Evolutionary conservation across 2,888 invertebrate genomes (phyloP), one percentile per base, ranked within the genome.

Genomic region (Drosophila limbata): DNA sequence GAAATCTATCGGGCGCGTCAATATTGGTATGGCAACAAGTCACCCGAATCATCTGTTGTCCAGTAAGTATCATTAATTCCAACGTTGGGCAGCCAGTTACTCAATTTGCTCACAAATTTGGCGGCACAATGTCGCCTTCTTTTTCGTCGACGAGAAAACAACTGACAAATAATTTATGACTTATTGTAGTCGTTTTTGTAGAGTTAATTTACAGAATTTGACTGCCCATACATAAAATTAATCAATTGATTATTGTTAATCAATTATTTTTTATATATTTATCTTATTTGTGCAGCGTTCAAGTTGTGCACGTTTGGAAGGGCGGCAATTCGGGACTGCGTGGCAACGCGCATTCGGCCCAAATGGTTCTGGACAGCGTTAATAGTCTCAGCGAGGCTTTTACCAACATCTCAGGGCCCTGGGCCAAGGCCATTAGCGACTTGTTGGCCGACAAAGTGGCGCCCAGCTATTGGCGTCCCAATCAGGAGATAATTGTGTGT

Each of bases 381-480:
- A 93, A 94, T 3, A 95, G 94, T 72, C 90, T 96, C 28, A 94
- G 94, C 0, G 95, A 94, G 74, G 94, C 95, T 10, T 94, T 96
- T 3, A 93, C 94, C 19, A 95, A 93, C 81, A 95, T 95, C 19
- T 94, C 95, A 13, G 94, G 95, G 4, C 95, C 95, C 77, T 96
- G 96, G n/a, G 95, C 95, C 3, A 95, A 95, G 89, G 94, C 94
- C 3, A 84, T 96, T 1, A 94, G 94, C 1, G 91, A 89, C 69
- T 96, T 96, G 95, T 94, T 96, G n/a, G 95, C 96, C 1, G 96
- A 96, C 91, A 95, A 95, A 90, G 90, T 92, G 28, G 96, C 96
- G 13, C 97, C 97, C 0, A 94, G 94, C 39, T 97, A 97, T 91
- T 97, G 97, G 97, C 94, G 94, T 63, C 95, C 96, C 9, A 96